Evolutionary conservation across 1,140 invertebrate species (phyloP).

Genomic region (Phenacoccus solenopsis): DNA sequence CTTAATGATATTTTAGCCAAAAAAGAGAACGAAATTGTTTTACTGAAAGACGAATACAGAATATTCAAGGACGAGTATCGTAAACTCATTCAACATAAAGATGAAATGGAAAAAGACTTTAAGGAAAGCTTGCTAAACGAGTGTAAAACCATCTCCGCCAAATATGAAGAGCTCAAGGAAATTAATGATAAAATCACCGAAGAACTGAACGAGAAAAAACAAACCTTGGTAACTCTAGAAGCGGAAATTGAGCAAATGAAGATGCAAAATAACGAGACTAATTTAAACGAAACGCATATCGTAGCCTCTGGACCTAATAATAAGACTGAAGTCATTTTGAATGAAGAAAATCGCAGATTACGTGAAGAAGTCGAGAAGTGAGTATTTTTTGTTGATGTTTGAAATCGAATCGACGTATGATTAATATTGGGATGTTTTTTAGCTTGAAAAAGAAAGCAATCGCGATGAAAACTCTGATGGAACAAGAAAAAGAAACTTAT

Average conservation of each 20-base stretch:
- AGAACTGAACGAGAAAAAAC: background rate
- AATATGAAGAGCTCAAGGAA: background rate
- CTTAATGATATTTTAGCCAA: background rate
- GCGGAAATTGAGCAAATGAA: background rate
- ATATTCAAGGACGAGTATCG: slow-evolving; percentile 8
- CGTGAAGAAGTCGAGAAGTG: background rate
- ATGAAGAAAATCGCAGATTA: background rate
- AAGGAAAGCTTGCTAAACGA: background rate
- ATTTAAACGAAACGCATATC: background rate
- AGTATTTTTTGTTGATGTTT: background rate
- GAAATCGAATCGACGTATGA: background rate
- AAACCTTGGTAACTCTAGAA: background rate
- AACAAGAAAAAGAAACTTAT: background rate
- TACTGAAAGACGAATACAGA: background rate
- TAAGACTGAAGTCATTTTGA: background rate
- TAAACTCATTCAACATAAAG: background rate
- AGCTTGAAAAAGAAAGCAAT: background rate
- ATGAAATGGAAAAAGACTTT: background rate
- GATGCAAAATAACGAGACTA: too few relatives aligned
- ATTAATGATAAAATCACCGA: background rate
- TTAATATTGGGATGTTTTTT: background rate
- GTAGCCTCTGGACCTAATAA: background rate
- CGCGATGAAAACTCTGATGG: background rate
- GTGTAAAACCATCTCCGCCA: background rate
- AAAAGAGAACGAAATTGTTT: background rate